Conservation (phyloP, 2,888 invertebrate genomes). For the Mesorhabditis sp. region DNA sequence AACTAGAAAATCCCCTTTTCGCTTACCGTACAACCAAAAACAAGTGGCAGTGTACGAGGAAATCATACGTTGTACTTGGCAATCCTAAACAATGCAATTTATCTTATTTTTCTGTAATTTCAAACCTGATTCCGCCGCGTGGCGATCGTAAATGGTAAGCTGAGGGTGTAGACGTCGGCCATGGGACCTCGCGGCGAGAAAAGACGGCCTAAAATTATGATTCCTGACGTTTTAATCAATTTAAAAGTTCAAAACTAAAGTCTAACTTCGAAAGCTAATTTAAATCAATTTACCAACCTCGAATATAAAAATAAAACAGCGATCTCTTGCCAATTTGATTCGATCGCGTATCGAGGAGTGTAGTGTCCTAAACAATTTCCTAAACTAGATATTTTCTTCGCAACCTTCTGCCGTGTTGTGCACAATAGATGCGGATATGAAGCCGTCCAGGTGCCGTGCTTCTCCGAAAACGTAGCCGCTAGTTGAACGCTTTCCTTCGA, state of each 20-base stretch:
- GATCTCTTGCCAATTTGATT: constrained; percentile 51
- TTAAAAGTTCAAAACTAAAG: background rate
- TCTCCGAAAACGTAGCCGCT: constrained; percentile 28
- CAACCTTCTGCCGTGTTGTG: constrained; percentile 53
- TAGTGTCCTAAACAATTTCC: constrained; percentile 30
- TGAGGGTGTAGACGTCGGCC: constrained; percentile 22
- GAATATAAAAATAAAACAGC: constrained; percentile 53
- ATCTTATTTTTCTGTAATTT: background rate
- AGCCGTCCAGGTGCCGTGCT: constrained; percentile 42
- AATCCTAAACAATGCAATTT: constrained; percentile 37
- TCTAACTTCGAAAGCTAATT: background rate
- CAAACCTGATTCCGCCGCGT: constrained; percentile 48
- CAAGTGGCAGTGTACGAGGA: constrained; percentile 57
- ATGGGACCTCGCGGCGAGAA: background rate
- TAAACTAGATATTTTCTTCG: constrained; percentile 5
- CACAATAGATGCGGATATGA: constrained; percentile 55
- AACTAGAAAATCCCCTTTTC: constrained; percentile 11
- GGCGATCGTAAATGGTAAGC: constrained; percentile 54
- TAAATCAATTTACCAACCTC: constrained; percentile 19
- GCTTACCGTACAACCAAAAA: constrained; percentile 55
- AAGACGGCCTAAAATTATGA: background rate
- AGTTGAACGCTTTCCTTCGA: constrained; percentile 38
- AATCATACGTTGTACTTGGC: constrained; percentile 58
- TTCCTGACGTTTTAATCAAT: background rate
- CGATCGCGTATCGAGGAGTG: constrained; percentile 23